Base-by-base conservation (phyloP, 2,888 invertebrate genomes). In the Leucoma salicis region DNA sequence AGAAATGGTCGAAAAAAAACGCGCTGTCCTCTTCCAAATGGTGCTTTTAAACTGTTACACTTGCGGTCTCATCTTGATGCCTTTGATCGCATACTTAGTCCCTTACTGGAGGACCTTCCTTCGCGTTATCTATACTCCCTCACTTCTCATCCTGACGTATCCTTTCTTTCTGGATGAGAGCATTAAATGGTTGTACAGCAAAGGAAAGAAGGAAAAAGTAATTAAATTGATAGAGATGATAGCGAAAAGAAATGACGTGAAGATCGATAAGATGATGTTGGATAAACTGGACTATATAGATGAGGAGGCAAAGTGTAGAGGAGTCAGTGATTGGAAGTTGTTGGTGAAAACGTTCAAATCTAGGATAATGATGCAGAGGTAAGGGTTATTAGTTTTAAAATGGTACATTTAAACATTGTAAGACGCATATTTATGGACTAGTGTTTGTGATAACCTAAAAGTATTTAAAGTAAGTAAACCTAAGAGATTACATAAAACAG, bases 91-190 rank as follows among this genome's bases (percentile, higher is more conserved):
- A 2, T 85, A 84, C 81, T 74, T 74, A 0, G 73, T 86, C 10
- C 88, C 89, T 0, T 85, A 89, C 68, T 89, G 88, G 88, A 62
- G 88, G 7, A 47, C 74, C 61, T 85, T 89, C 70, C 72, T 89
- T 2, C 59, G 87, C 0, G 77, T 81, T 36, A 83, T 88, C 47
- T 89, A 89, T 61, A 81, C 86, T 0, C 88, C 88, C 0, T 78
- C 88, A 0, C 74, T 88, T 1, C 55, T 88, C 39, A 74, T 88
- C 13, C 65, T 84, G 10, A 66, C 74, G 1, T 88, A 87, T 63
- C 75, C 82, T 8, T 73, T 86, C 53, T 82, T 78, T 56, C 63
- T 89, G 3, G 88, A 88, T 37, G 88, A 89, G 54, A 89, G 88
- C 63, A 79, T 87, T 38, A 74, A 89, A 4, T 89, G 89, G 88